Conservation (phyloP, 2,888 invertebrate species). For the Merodon equestris region DNA sequence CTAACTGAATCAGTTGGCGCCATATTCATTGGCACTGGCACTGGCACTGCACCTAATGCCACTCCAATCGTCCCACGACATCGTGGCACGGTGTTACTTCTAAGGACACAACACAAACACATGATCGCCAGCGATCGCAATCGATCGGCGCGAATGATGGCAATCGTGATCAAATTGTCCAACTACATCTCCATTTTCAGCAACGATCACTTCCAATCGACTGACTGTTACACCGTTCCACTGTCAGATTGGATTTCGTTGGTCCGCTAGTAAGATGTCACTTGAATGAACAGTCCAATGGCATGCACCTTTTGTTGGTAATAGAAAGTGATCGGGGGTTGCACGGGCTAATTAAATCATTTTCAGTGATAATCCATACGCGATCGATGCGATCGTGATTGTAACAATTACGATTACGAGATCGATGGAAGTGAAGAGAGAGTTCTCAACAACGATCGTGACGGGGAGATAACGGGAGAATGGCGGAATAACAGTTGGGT, state of each 20-base stretch:
- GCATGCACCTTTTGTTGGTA: constrained; percentile 36
- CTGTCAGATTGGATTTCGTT: constrained; percentile 41
- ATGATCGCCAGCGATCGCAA: too few species aligned
- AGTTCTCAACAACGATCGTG: too few species aligned
- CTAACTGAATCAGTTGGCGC: constrained; percentile 18
- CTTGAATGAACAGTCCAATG: constrained; percentile 36
- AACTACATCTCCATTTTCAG: constrained; percentile 65
- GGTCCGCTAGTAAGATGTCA: constrained; percentile 40
- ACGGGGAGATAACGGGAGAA: too few species aligned
- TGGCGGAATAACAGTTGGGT: too few species aligned
- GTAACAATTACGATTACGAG: constrained; percentile 6
- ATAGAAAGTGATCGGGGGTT: constrained; percentile 40
- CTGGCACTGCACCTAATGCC: constrained; percentile 42
- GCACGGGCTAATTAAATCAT: constrained; percentile 43
- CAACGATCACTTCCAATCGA: constrained; percentile 62
- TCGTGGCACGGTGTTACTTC: constrained; percentile 47
- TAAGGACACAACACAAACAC: constrained; percentile 51
- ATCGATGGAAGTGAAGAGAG: not conserved
- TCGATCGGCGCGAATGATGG: constrained; percentile 18
- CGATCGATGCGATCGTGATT: constrained; percentile 14
- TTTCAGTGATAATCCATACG: constrained; percentile 18
- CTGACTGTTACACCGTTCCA: constrained; percentile 48
- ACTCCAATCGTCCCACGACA: constrained; percentile 46
- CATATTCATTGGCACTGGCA: constrained; percentile 3
- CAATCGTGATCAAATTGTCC: constrained; percentile 62